Percentiles rank a stretch among this genome's conserved stretches.
Evolutionary conservation across 2,888 invertebrate species (phyloP).

Genomic region (Tetragonula carbonaria): DNA sequence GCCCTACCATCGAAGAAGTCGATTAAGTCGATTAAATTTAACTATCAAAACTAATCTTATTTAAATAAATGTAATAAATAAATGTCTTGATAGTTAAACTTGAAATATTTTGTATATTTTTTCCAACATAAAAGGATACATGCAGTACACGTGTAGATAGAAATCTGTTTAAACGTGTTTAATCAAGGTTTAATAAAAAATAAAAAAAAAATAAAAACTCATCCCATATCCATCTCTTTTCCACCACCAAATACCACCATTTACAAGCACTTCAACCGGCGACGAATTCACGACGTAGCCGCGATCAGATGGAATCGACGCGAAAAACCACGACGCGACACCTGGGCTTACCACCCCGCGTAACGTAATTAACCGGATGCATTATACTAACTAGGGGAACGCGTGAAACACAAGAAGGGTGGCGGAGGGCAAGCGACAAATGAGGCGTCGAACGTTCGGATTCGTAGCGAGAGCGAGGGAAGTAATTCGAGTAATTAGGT

Average conservation of each 20-base stretch:
- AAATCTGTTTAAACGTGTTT: too few relatives aligned
- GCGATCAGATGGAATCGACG: neutral
- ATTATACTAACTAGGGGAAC: slow-evolving; percentile 28
- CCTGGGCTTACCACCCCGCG: too few relatives aligned
- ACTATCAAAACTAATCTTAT: too few relatives aligned
- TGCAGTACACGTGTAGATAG: too few relatives aligned
- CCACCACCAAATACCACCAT: neutral
- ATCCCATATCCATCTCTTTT: too few relatives aligned
- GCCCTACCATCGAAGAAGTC: slow-evolving; percentile 97
- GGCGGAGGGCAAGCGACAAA: slow-evolving; percentile 16
- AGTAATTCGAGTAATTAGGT: slow-evolving; percentile 34
- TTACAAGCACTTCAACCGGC: neutral
- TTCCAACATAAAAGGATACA: too few relatives aligned
- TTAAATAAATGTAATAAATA: too few relatives aligned
- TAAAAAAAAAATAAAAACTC: too few relatives aligned
- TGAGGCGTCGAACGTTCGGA: slow-evolving; percentile 30
- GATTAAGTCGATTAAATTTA: slow-evolving; percentile 85
- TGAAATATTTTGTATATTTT: too few relatives aligned
- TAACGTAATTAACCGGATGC: slow-evolving; percentile 22
- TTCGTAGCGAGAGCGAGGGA: neutral
- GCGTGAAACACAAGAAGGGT: slow-evolving; percentile 23
- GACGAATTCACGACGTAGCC: neutral
- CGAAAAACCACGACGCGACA: neutral
- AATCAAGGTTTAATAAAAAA: too few relatives aligned
- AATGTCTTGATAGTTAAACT: neutral